phyloP scores from a whole-genome alignment of 2,888 invertebrate genomes.

The Drosophila sordidula region DNA sequence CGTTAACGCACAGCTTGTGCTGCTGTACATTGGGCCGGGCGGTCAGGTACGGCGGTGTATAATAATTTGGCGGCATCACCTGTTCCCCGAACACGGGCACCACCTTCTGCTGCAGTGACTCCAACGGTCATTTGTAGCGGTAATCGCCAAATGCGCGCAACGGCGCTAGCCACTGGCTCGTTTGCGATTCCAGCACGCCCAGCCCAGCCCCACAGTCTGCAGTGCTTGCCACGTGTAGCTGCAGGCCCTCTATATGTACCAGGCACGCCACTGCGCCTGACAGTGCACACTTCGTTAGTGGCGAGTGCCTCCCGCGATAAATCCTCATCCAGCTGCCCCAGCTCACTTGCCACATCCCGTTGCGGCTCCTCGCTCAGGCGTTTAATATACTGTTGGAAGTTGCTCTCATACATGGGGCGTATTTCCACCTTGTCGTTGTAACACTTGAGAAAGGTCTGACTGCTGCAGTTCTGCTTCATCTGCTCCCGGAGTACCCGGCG shows the following conservation, averaged over 20 bases:
- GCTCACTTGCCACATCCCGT: slow-evolving; percentile 88
- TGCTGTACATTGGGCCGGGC: slow-evolving; percentile 94
- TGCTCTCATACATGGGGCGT: slow-evolving; percentile 89
- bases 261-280: slow-evolving; percentile 95
- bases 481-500: slow-evolving; percentile 86
- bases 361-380: slow-evolving; percentile 66
- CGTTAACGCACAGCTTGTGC: slow-evolving; percentile 90
- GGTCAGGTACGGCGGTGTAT: slow-evolving; percentile 97
- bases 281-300: slow-evolving; percentile 86
- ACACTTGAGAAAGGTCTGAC: slow-evolving; percentile 86
- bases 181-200: slow-evolving; percentile 89
- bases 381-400: slow-evolving; percentile 89
- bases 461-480: slow-evolving; percentile 78
- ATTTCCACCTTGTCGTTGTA: slow-evolving; percentile 89
- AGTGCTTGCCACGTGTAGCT: slow-evolving; percentile 95
- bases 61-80: slow-evolving; percentile 92
- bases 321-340: slow-evolving; percentile 93
- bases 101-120: slow-evolving; percentile 89
- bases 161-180: slow-evolving; percentile 94
- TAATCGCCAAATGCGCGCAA: slow-evolving; percentile 98
- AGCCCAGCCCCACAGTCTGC: slow-evolving; percentile 97
- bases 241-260: slow-evolving; percentile 93
- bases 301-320: slow-evolving; percentile 91
- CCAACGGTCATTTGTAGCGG: slow-evolving; percentile 93
- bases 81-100: slow-evolving; percentile 90